Evolutionary conservation across 1,140 invertebrate species (phyloP), one percentile per base, ranked within the genome.

Genomic region (Lethrus apterus): DNA sequence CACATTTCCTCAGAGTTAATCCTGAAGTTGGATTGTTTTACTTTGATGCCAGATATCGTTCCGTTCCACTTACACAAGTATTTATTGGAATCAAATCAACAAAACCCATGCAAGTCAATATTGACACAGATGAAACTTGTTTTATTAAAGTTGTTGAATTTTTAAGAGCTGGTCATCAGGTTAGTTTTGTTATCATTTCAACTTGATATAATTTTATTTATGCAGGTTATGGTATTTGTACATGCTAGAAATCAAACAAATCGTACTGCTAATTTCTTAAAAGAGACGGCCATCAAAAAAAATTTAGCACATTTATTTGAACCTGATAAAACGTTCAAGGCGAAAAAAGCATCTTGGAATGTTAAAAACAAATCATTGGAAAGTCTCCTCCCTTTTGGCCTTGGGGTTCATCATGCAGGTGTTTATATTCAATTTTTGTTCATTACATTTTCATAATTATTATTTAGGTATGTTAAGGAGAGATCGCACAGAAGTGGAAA

Each of bases 371-470:
- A 83, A 57, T 77, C 83, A 57, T 64, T 96, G 4, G 70, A 68
- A 0, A 86, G 93, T 53, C 67, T 99, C 5, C 93, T 99, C 61
- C 72, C 78, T 0, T 76, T 78, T 64, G 96, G 96, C 0, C 84
- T 99, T 62, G 89, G 86, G 4, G 84, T 96, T 55, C 97, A 99
- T 73, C 95, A 99, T 72, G 97, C 97, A 35, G 97, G 96, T 56
- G 52, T 46, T 19, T 14, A 23, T 48, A 38, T 30, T 32, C 24
- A 9, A 43, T 1, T 32, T 11, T 29, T 29, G 9, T 9, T 9
- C 11, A 11, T 9, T 29, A 29, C 24, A 38, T 38, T 38, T 46
- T 30, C 2, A 35, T 42, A 38, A 19, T 43, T 32, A 4, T 32
- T 31, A 17, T 51, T 34, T 21, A 63, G 96, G 96, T 11, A 62